phyloP scores from a whole-genome alignment of 1,140 invertebrate genomes.

The Cardiocondyla obscurior region DNA sequence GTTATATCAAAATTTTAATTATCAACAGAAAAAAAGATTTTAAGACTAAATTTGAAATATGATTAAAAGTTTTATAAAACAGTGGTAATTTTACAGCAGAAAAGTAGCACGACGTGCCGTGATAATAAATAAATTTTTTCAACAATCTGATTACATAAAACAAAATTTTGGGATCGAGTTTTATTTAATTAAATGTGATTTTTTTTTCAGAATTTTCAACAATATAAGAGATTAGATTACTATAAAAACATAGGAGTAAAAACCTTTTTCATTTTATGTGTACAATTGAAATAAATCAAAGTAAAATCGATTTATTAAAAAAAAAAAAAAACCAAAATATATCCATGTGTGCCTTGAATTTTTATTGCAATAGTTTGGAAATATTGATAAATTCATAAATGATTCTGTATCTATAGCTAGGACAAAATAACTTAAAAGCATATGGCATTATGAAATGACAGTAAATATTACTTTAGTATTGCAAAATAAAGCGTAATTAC shows the following conservation, averaged over 20 bases:
- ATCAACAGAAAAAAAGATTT: not conserved
- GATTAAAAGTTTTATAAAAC: not conserved
- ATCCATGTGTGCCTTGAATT: conserved; percentile 29
- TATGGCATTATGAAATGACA: not conserved
- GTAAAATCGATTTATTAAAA: not conserved
- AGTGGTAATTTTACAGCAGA: not conserved
- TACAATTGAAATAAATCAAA: conserved; percentile 15
- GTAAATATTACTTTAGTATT: not conserved
- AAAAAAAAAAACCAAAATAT: conserved; percentile 2
- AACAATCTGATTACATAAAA: too few species aligned
- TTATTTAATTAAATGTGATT: too few species aligned
- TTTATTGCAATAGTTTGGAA: not conserved
- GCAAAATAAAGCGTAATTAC: not conserved
- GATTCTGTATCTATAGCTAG: not conserved
- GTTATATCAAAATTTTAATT: not conserved
- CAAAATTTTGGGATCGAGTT: too few species aligned
- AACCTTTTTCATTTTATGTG: conserved; percentile 20
- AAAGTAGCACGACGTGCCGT: too few species aligned
- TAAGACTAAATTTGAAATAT: conserved; percentile 3
- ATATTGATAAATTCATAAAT: not conserved
- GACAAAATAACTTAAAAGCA: too few species aligned
- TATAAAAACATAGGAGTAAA: not conserved
- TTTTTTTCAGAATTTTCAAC: conserved; percentile 3
- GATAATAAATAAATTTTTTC: too few species aligned
- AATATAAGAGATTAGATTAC: conserved; percentile 14